Evolutionary conservation across 2,797 vertebrate genomes (phyloP), one percentile per base, ranked within the genome.

Genomic region (Ciconia nigra): DNA sequence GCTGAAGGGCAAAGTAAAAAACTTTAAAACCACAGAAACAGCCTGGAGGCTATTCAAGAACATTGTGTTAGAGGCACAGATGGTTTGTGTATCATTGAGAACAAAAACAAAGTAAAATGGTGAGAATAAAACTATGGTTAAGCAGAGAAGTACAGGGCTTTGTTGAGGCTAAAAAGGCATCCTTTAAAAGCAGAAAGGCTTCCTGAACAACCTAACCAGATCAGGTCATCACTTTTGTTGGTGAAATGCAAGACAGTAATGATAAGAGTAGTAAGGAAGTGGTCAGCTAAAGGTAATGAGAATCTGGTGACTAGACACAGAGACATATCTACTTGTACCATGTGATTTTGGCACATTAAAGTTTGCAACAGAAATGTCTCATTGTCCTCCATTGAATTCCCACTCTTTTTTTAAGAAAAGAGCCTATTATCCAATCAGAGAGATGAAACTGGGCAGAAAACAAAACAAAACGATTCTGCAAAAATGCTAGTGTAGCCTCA

Each of bases 31-130:
- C 93, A 96, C 93, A 97, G 83, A 97, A 96, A 96, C 92, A 96
- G 92, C 96, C 96, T 97, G 96, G 95, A 97, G 97, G 94, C 96
- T 97, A 96, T 98, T 98, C 96, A 97, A 97, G 96, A 97, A 97
- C 95, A 97, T 95, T 96, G 96, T 97, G 95, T 97, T 97, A 97
- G 96, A 98, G 95, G 91, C 97, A 97, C 96, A 97, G 96, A 97
- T 98, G 96, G 96, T 98, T 96, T 97, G 95, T 93, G 93, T 97
- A 97, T 97, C 94, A 93, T 11, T 74, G 91, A 96, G 92, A 92
- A 97, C 93, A 94, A 96, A 96, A 96, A 93, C 94, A 97, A 94
- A 97, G 93, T 94, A 94, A 96, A 95, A 94, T 93, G 87, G 81
- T 93, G 86, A 91, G 84, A 96, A 94, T 94, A 96, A 96, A 96